Evolutionary conservation across 2,888 invertebrate genomes (phyloP).

Genomic region (Halictus quadricinctus): DNA sequence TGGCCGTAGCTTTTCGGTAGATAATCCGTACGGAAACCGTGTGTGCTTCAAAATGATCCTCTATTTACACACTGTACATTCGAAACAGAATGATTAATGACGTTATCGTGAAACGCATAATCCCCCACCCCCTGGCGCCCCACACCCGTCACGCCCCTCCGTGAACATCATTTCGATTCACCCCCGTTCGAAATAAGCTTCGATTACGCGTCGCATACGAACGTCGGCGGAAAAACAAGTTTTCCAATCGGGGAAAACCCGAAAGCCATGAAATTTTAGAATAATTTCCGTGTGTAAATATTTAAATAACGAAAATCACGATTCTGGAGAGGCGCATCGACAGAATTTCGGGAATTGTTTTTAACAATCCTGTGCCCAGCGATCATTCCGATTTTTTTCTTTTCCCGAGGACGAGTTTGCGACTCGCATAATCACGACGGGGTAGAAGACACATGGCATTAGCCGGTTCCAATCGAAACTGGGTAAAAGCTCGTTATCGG

Average conservation of each 20-base stretch:
- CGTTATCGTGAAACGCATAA: slow-evolving; percentile 55
- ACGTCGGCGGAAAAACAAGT: not conserved
- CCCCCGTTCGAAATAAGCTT: not conserved
- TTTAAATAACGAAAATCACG: not conserved
- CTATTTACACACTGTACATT: slow-evolving; percentile 57
- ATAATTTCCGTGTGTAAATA: not conserved
- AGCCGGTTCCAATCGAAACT: slow-evolving; percentile 60
- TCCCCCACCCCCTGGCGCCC: slow-evolving; percentile 1
- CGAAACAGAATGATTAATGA: slow-evolving; percentile 61
- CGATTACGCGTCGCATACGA: not conserved
- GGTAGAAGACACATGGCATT: slow-evolving; percentile 25
- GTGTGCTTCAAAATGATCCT: slow-evolving; percentile 53
- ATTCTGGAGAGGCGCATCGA: not conserved
- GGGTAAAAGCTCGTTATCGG: slow-evolving; percentile 69
- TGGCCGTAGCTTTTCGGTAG: slow-evolving; percentile 38
- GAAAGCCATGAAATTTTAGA: slow-evolving; percentile 14
- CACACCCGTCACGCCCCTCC: not conserved
- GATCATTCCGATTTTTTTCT: not conserved
- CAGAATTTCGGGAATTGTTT: not conserved
- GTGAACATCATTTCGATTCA: slow-evolving; percentile 14
- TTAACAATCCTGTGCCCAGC: not conserved
- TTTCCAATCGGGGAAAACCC: not conserved
- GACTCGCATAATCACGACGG: not conserved
- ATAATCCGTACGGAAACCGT: slow-evolving; percentile 50
- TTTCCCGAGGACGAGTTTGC: not conserved